Evolutionary conservation across 2,888 invertebrate genomes (phyloP), one percentile per base, ranked within the genome.

Genomic region (Siphonodentalium dalli): DNA sequence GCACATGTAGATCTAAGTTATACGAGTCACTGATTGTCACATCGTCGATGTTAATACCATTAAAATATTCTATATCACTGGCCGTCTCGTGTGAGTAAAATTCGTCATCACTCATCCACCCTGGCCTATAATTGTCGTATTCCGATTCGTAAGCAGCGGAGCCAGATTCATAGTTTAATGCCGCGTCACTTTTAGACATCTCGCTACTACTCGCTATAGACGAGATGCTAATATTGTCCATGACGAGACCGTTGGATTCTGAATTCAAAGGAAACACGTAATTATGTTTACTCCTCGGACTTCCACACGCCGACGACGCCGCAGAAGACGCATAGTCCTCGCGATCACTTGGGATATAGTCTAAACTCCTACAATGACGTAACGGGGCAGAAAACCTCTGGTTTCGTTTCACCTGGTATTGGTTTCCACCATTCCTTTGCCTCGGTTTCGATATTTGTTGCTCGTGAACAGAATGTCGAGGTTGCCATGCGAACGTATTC

Each of bases 71-170:
- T 21, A 80, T 68, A 56, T 78, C 78, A 62, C 77, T 80, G 42
- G 77, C 68, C 2, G 77, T 77, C 27, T 78, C 82, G 2, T 71
- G 72, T 20, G 76, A 66, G 61, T 80, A 80, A 51, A 75, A 77
- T 46, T 83, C 83, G 37, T 83, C 83, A 58, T 83, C 83, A 58
- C 82, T 81, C 27, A 74, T 68, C 74, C 83, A 74, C 3, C 82
- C 82, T 2, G 87, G 83, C 57, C 86, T 83, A 70, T 86, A 87
- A 74, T 87, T 87, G 77, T 88, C 88, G 74, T 88, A 88, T 72
- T 88, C 88, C 5, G 87, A 87, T 76, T 91, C 91, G 81, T 93
- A 93, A 68, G 92, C 88, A 45, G 72, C 68, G 9, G 80, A 79
- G 2, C 75, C 69, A 1, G 72, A 74, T 51, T 79, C 78, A 29